Evolutionary conservation across 1,140 invertebrate genomes (phyloP).

Genomic region (Telenomus remus): DNA sequence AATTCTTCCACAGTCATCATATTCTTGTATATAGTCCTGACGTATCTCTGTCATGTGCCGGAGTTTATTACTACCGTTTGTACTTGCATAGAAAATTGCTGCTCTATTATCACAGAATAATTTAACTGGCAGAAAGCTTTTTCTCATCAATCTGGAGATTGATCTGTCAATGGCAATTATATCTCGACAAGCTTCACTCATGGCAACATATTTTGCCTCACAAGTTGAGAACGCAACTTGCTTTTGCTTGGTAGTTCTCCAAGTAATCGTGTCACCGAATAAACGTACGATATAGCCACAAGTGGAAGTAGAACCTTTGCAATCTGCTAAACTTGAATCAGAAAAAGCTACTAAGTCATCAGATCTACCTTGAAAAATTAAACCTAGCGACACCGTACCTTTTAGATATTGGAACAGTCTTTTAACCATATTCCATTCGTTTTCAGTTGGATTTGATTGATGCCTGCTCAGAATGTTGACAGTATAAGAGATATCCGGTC

Average conservation of each 20-base stretch:
- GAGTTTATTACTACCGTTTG: background rate
- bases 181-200: conserved; percentile 27
- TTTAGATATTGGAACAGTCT: background rate
- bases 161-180: conserved; percentile 14
- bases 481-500: too few relatives aligned
- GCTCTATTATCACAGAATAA: conserved; percentile 6
- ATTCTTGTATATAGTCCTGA: background rate
- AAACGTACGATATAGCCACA: too few relatives aligned
- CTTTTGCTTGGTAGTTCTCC: conserved; percentile 20
- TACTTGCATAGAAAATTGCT: background rate
- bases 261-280: conserved; percentile 15
- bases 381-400: too few relatives aligned
- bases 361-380: too few relatives aligned
- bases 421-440: background rate
- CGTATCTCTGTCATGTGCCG: too few relatives aligned
- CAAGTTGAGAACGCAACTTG: conserved; percentile 18
- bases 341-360: too few relatives aligned
- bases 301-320: background rate
- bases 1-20: background rate
- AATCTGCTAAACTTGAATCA: too few relatives aligned
- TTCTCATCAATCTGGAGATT: background rate
- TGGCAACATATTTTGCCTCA: conserved; percentile 25
- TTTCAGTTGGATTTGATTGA: too few relatives aligned
- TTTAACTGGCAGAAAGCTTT: conserved; percentile 10
- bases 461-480: too few relatives aligned